Evolutionary conservation across 2,113 vertebrate genomes (phyloP).

Genomic region (Hoplias malabaricus): DNA sequence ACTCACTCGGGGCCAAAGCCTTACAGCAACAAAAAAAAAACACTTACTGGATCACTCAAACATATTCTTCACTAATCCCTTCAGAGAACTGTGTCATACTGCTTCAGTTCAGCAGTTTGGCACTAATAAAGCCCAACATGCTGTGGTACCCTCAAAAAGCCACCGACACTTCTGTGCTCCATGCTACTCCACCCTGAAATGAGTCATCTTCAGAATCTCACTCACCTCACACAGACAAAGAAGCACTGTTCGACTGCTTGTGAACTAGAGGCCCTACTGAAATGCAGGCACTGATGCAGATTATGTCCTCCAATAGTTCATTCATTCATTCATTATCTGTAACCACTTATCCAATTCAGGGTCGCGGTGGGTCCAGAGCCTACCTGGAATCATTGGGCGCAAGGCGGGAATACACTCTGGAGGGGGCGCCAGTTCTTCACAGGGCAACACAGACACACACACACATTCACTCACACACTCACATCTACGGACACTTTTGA

Average conservation of each 20-base stretch:
- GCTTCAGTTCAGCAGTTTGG: neutral
- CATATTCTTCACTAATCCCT: neutral
- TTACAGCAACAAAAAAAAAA: slow-evolving; percentile 13
- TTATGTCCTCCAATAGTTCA: too few species aligned
- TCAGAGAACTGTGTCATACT: neutral
- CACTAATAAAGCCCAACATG: neutral
- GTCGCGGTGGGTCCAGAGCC: too few species aligned
- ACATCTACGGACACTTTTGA: too few species aligned
- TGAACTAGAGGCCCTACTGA: neutral
- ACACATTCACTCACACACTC: too few species aligned
- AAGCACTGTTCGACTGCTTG: neutral
- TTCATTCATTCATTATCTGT: too few species aligned
- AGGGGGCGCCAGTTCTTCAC: too few species aligned
- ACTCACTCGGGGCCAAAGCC: neutral
- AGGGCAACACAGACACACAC: too few species aligned
- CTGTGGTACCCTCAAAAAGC: neutral
- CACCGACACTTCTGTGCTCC: neutral
- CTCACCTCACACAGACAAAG: neutral
- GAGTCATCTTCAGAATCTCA: neutral
- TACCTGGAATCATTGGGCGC: too few species aligned
- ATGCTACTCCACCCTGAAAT: neutral
- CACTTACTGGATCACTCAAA: slow-evolving; percentile 1
- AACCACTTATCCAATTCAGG: too few species aligned
- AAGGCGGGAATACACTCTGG: too few species aligned
- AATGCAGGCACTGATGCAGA: neutral